These are phyloP conservation scores for Ctenopoma kingsleyae DNA, from an alignment of 2,797 vertebrate genomes.

Conservation along the genomic window DNA sequence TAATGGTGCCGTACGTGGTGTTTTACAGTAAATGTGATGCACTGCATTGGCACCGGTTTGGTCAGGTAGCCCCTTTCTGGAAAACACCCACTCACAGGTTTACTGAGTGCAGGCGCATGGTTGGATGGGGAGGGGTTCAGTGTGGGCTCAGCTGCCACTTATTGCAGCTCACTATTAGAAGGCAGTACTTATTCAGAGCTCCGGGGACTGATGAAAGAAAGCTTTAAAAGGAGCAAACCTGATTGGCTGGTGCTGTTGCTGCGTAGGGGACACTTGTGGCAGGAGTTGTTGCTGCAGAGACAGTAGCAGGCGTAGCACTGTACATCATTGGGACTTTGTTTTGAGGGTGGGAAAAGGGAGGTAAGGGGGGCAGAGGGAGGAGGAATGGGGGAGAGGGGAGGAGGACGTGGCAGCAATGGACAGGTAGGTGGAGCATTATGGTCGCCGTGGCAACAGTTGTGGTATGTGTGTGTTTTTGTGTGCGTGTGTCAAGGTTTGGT, in stretches of 20 bases:
- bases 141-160: slow-evolving; percentile 87
- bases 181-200: slow-evolving; percentile 97
- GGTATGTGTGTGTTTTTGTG: slow-evolving; percentile 29
- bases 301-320: slow-evolving; percentile 99
- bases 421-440: slow-evolving; percentile 98
- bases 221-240: slow-evolving; percentile 99
- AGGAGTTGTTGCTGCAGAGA: slow-evolving; percentile 99
- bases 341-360: slow-evolving; percentile 89
- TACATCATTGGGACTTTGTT: slow-evolving; percentile 99
- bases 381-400: slow-evolving; percentile 59
- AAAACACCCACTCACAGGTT: slow-evolving; percentile 40
- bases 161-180: slow-evolving; percentile 85
- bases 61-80: slow-evolving; percentile 26
- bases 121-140: slow-evolving; percentile 35
- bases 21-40: slow-evolving; percentile 10
- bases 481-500: slow-evolving; percentile 38
- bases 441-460: slow-evolving; percentile 86
- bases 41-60: background rate
- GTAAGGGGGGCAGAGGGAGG: slow-evolving; percentile 69
- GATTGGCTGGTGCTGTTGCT: slow-evolving; percentile 99
- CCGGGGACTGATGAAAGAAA: slow-evolving; percentile 97
- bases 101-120: slow-evolving; percentile 20
- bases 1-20: background rate
- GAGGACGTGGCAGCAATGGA: slow-evolving; percentile 95
- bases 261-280: slow-evolving; percentile 99